Conservation (phyloP, 1,140 invertebrate genomes). For the Carposina sasakii region DNA sequence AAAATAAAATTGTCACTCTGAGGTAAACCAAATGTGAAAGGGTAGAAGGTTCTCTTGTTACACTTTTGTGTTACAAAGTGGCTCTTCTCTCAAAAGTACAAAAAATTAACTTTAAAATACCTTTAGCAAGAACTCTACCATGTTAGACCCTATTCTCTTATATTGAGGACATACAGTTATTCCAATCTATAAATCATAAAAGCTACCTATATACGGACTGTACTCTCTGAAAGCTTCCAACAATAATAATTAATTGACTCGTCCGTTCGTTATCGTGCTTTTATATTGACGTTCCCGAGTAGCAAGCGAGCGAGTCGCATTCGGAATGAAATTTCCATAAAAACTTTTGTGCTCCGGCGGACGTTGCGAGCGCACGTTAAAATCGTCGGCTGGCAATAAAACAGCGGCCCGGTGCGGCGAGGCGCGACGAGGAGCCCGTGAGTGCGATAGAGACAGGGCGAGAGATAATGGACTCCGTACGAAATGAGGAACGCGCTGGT, state of each 20-base stretch:
- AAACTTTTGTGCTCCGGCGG: slow-evolving; percentile 70
- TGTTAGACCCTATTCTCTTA: no score
- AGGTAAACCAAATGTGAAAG: no score
- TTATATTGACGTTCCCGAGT: slow-evolving; percentile 70
- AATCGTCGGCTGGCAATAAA: slow-evolving; percentile 71
- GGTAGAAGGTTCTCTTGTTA: no score
- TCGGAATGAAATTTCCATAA: slow-evolving; percentile 72
- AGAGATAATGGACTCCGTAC: slow-evolving; percentile 65
- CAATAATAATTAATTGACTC: slow-evolving; percentile 73
- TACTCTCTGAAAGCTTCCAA: slow-evolving; percentile 67
- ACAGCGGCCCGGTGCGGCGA: slow-evolving; percentile 69
- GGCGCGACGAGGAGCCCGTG: slow-evolving; percentile 52
- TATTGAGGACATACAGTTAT: no score
- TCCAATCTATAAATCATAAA: not conserved
- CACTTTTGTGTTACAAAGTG: no score
- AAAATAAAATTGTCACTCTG: no score
- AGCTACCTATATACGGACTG: slow-evolving; percentile 24
- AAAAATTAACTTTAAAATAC: no score
- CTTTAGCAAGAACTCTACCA: no score
- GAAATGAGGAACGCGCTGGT: slow-evolving; percentile 65
- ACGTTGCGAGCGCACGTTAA: slow-evolving; percentile 72
- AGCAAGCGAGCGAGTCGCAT: slow-evolving; percentile 63
- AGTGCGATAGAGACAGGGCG: slow-evolving; percentile 51
- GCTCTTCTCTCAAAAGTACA: no score
- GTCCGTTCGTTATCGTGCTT: slow-evolving; percentile 72